phyloP scores from a whole-genome alignment of 2,113 vertebrate genomes.

The Labeo rohita region DNA sequence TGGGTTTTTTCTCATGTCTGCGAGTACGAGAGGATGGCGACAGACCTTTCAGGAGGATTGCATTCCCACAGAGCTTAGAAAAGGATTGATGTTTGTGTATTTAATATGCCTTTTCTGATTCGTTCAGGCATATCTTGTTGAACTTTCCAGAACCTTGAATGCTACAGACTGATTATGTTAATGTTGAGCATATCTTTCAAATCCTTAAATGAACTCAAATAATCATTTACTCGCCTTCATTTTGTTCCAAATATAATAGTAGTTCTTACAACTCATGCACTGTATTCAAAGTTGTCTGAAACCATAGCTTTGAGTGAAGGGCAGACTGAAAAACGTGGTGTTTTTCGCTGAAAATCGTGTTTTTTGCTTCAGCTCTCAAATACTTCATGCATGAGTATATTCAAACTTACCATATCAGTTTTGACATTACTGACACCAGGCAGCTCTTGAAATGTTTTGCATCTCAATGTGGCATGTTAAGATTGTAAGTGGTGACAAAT shows the following conservation, averaged over 20 bases:
- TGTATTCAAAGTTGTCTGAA: too few relatives aligned
- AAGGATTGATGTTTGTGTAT: neutral
- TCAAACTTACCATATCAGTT: too few relatives aligned
- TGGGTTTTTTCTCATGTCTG: neutral
- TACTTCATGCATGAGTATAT: too few relatives aligned
- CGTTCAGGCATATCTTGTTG: neutral
- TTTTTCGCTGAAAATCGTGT: too few relatives aligned
- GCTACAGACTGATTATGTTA: neutral
- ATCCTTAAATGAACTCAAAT: neutral
- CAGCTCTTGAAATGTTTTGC: neutral
- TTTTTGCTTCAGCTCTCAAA: too few relatives aligned
- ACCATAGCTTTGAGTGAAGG: too few relatives aligned
- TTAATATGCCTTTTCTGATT: neutral
- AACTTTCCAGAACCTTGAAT: constrained; percentile 8
- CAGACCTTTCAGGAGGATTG: neutral
- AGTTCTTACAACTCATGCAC: too few relatives aligned
- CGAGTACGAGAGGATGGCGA: neutral
- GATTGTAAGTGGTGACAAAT: neutral
- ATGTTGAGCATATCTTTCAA: neutral
- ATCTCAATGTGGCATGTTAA: neutral
- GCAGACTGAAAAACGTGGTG: too few relatives aligned
- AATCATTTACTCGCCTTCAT: too few relatives aligned
- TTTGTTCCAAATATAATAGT: too few relatives aligned
- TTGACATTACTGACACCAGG: neutral
- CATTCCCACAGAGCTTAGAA: neutral